These are phyloP conservation scores for Bungarus multicinctus DNA, from an alignment of 2,113 vertebrate genomes.

Conservation along the genomic window DNA sequence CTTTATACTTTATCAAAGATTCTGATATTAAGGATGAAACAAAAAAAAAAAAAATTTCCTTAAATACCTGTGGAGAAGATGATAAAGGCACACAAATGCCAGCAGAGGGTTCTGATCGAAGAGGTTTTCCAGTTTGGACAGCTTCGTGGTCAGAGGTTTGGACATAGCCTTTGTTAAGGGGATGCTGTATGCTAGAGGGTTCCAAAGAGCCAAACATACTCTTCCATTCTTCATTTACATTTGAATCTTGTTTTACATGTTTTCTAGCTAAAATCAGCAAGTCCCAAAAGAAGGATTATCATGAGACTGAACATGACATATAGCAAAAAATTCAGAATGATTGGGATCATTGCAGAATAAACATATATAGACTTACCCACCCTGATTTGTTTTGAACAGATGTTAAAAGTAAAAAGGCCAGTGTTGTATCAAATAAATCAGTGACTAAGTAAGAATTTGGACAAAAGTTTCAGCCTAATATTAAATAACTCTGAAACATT, in stretches of 20 bases:
- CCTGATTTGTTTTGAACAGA: neutral
- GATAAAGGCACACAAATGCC: conserved; percentile 71
- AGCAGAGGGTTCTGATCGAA: conserved; percentile 78
- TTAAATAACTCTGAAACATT: neutral
- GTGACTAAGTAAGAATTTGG: neutral
- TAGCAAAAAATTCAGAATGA: neutral
- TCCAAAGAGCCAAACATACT: conserved; percentile 99
- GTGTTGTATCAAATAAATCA: neutral
- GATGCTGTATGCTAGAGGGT: conserved; percentile 74
- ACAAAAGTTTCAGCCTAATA: neutral
- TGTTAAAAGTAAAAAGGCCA: neutral
- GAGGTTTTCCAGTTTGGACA: conserved; percentile 67
- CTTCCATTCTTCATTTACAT: conserved; percentile 98
- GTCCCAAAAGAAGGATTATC: neutral
- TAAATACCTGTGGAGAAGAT: conserved; percentile 78
- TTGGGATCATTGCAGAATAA: neutral
- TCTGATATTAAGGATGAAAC: neutral
- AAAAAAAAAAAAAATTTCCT: neutral
- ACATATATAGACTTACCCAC: neutral
- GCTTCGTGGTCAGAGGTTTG: conserved; percentile 69
- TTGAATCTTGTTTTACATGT: conserved; percentile 92
- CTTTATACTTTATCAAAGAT: neutral
- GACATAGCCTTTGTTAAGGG: conserved; percentile 71
- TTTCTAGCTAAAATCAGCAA: conserved; percentile 79
- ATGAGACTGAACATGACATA: neutral